These are phyloP conservation scores for Glaucopsyche alexis DNA, from an alignment of 2,888 invertebrate species.

Conservation along the genomic window DNA sequence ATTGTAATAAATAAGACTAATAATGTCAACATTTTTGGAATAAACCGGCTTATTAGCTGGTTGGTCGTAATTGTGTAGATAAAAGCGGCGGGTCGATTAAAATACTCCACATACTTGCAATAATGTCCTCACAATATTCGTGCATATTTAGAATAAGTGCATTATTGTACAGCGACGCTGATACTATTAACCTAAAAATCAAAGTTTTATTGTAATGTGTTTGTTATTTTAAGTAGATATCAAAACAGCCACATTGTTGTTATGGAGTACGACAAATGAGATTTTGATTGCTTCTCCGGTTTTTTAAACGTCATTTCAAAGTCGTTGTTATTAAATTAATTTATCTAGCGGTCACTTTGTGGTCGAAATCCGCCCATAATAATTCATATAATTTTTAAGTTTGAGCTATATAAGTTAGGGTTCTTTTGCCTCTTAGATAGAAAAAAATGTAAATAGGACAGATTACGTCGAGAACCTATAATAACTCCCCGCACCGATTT, in stretches of 20 bases:
- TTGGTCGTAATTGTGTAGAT: conserved; percentile 4
- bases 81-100: conserved; percentile 20
- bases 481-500: no score
- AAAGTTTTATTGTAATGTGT: background rate
- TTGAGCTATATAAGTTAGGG: no score
- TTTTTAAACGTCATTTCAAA: background rate
- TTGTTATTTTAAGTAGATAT: background rate
- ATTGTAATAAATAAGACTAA: conserved; percentile 21
- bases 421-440: no score
- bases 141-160: conserved; percentile 9
- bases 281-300: background rate
- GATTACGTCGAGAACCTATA: no score
- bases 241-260: background rate
- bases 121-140: background rate
- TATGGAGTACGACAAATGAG: background rate
- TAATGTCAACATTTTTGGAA: conserved; percentile 24
- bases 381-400: no score
- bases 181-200: conserved; percentile 6
- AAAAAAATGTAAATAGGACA: no score
- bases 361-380: no score
- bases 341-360: background rate
- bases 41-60: conserved; percentile 8
- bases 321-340: background rate
- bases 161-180: background rate
- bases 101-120: conserved; percentile 18